Conservation (phyloP, 2,113 vertebrate species). For the Australoheros scitulus region DNA sequence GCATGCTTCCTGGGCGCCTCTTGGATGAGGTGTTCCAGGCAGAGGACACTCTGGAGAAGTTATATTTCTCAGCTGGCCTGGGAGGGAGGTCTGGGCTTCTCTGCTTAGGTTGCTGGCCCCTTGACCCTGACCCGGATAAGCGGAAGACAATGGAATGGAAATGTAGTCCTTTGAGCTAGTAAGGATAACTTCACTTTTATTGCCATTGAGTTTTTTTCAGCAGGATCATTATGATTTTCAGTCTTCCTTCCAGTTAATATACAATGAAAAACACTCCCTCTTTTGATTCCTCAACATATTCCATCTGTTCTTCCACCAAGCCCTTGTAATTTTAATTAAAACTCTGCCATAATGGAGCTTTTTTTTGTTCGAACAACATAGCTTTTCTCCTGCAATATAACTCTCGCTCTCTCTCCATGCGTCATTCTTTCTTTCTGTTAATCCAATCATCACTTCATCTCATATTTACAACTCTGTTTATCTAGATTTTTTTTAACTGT, state of each 20-base stretch:
- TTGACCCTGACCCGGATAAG: too few species aligned
- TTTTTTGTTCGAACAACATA: not conserved
- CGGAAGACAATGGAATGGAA: too few species aligned
- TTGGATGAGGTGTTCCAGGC: too few species aligned
- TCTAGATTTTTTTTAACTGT: not conserved
- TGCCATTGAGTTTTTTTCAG: not conserved
- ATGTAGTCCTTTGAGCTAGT: too few species aligned
- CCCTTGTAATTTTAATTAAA: not conserved
- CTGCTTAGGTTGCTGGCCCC: too few species aligned
- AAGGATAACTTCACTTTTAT: too few species aligned
- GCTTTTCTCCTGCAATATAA: not conserved
- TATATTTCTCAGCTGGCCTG: too few species aligned
- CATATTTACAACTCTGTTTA: not conserved
- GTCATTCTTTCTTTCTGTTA: not conserved
- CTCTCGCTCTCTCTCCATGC: too few species aligned
- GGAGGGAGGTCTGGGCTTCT: too few species aligned
- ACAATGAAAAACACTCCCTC: not conserved
- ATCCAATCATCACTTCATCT: not conserved
- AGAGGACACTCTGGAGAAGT: too few species aligned
- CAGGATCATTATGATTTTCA: not conserved
- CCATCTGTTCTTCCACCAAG: not conserved
- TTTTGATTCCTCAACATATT: not conserved
- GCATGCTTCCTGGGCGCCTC: too few species aligned
- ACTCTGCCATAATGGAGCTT: not conserved
- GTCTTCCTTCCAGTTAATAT: not conserved